Conservation (phyloP, 2,113 vertebrate genomes). For the Numenius arquata region DNA sequence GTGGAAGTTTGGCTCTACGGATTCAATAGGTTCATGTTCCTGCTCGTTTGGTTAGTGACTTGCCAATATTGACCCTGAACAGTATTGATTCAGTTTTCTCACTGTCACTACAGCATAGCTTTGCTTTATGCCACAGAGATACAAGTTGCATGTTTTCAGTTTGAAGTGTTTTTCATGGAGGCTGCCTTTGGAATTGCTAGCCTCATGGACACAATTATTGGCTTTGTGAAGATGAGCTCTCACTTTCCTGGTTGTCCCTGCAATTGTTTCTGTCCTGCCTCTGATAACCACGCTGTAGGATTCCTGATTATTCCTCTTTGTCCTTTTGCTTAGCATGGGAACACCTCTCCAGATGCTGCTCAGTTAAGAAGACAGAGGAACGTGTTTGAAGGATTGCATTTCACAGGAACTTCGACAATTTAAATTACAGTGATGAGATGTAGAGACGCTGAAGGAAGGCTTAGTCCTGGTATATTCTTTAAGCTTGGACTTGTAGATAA, state of each 20-base stretch:
- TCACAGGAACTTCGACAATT: not conserved
- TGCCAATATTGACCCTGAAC: not conserved
- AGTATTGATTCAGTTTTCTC: conserved; percentile 15
- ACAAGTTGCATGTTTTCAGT: not conserved
- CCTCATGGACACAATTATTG: not conserved
- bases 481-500: not conserved
- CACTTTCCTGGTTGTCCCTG: not conserved
- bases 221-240: conserved; percentile 1
- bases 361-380: not conserved
- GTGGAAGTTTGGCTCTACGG: not conserved
- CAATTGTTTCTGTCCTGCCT: not conserved
- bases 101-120: not conserved
- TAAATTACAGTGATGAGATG: not conserved
- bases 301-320: not conserved
- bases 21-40: not conserved
- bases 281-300: not conserved
- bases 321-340: not conserved
- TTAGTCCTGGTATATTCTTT: not conserved
- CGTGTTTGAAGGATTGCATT: not conserved
- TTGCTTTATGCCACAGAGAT: not conserved
- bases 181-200: not conserved
- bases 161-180: not conserved
- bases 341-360: not conserved
- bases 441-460: not conserved
- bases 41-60: not conserved